Evolutionary conservation across 2,888 invertebrate genomes (phyloP).

Genomic region (Idaea biselata): DNA sequence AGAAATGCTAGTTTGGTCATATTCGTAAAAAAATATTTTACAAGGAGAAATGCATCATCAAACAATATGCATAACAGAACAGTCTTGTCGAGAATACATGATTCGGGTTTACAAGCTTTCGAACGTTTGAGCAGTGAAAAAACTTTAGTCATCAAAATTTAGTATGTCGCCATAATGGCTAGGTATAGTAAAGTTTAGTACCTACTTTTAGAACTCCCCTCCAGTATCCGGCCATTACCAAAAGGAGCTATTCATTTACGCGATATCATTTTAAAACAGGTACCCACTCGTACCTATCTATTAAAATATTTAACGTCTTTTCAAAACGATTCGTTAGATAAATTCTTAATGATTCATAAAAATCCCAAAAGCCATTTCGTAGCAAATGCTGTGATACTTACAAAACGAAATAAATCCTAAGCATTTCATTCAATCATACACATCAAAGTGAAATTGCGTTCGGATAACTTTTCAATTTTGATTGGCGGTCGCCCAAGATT

Average conservation of each 20-base stretch:
- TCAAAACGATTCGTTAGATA: neutral
- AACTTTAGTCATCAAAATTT: no score
- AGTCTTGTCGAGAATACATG: no score
- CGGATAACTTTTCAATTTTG: neutral
- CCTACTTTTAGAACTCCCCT: no score
- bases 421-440: neutral
- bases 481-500: conserved; percentile 1
- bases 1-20: no score
- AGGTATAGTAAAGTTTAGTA: no score
- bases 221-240: neutral
- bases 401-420: neutral
- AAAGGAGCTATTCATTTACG: neutral
- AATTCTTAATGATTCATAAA: neutral
- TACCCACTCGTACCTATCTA: neutral
- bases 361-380: neutral
- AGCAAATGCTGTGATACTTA: neutral
- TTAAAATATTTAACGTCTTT: neutral
- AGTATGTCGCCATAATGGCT: no score
- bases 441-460: neutral
- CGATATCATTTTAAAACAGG: neutral
- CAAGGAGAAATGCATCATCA: no score
- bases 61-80: no score
- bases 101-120: no score
- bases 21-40: no score
- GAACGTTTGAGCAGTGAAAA: no score